phyloP scores from a whole-genome alignment of 1,140 invertebrate species.

The Neodiprion virginianus region DNA sequence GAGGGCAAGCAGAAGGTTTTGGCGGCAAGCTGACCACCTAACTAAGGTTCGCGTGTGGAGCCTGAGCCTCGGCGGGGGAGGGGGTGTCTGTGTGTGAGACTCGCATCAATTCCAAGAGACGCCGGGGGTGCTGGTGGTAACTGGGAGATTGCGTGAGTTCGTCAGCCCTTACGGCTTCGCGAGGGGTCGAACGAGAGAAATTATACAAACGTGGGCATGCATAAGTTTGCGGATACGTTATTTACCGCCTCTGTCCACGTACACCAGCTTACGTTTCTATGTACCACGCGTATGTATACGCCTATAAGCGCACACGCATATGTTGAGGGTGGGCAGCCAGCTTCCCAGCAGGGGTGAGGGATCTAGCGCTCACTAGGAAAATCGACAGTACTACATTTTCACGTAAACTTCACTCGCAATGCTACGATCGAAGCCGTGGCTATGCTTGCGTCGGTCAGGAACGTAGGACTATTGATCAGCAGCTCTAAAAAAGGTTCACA shows the following conservation, averaged over 20 bases:
- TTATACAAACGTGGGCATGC: conserved; percentile 2
- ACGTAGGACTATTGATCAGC: too few species aligned
- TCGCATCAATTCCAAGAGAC: conserved; percentile 38
- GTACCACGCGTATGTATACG: too few species aligned
- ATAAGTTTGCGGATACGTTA: conserved; percentile 15
- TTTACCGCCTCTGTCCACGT: conserved; percentile 14
- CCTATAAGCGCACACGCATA: too few species aligned
- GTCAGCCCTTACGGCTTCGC: conserved; percentile 10
- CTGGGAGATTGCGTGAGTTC: conserved; percentile 38
- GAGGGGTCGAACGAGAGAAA: not conserved
- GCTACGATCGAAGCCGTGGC: too few species aligned
- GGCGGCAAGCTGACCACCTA: not conserved
- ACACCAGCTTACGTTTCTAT: too few species aligned
- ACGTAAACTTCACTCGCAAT: too few species aligned
- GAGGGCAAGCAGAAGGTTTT: not conserved
- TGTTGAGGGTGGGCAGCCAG: too few species aligned
- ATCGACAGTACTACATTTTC: too few species aligned
- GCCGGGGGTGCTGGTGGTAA: conserved; percentile 40
- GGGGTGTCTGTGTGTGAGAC: conserved; percentile 19
- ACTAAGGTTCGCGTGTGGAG: conserved; percentile 27
- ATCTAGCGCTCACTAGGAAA: too few species aligned
- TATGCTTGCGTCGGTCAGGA: too few species aligned
- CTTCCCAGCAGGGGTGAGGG: too few species aligned
- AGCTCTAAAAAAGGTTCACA: too few species aligned
- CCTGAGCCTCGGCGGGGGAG: not conserved